These are phyloP conservation scores for Cosmopolites sordidus DNA, from an alignment of 2,888 invertebrate species.

Conservation along the genomic window DNA sequence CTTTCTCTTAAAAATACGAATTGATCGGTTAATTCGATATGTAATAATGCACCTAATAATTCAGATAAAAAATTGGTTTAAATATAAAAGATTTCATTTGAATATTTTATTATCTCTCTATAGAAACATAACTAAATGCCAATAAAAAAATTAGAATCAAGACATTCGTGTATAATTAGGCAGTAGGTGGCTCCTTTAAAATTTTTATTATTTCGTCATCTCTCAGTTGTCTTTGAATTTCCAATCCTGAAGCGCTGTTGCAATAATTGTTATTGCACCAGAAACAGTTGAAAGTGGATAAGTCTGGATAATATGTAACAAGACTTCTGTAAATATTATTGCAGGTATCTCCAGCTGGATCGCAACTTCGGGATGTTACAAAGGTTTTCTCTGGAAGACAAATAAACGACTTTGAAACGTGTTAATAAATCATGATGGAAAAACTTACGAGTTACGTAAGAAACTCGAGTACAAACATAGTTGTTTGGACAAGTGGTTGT, in stretches of 20 bases:
- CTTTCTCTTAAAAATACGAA: too few relatives aligned
- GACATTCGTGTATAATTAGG: too few relatives aligned
- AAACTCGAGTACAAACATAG: slow-evolving; percentile 23
- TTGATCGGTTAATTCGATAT: too few relatives aligned
- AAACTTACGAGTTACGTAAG: slow-evolving; percentile 25
- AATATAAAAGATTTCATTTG: too few relatives aligned
- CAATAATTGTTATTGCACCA: slow-evolving; percentile 18
- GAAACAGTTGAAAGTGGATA: slow-evolving; percentile 23
- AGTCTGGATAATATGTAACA: slow-evolving; percentile 16
- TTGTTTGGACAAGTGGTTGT: slow-evolving; percentile 14
- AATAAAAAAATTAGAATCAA: too few relatives aligned
- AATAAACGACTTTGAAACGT: too few relatives aligned
- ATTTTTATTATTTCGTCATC: too few relatives aligned
- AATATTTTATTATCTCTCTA: too few relatives aligned
- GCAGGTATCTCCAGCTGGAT: slow-evolving; percentile 18
- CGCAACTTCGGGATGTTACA: slow-evolving; percentile 23
- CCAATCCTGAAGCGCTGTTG: slow-evolving; percentile 15
- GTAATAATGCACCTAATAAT: too few relatives aligned
- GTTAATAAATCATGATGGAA: not conserved
- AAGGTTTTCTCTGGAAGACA: slow-evolving; percentile 20
- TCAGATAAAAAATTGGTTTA: too few relatives aligned
- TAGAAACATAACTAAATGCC: too few relatives aligned
- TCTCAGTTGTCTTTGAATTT: slow-evolving; percentile 1
- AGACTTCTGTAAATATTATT: slow-evolving; percentile 17
- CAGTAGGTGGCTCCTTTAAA: too few relatives aligned